Evolutionary conservation across 1,140 invertebrate species (phyloP), one percentile per base, ranked within the genome.

Genomic region (Cyphomyrmex costatus): DNA sequence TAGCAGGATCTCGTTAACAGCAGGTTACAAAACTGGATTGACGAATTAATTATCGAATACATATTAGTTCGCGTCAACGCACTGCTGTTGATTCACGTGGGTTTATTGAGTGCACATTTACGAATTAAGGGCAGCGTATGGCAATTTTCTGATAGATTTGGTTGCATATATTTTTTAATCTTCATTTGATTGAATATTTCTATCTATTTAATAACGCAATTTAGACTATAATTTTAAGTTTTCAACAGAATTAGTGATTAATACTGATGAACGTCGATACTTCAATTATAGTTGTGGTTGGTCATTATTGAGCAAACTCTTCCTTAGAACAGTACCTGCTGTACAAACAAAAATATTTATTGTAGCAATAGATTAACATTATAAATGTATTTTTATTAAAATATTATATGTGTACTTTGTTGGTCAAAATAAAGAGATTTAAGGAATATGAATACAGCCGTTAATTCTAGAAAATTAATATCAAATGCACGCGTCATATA

Each of bases 41-140:
- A 74, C 27, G 42, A 33, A 65, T 89, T 86, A 86, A 83, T 88
- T 88, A 88, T 77, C 24, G 70, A 86, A 85, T 74, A 82, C 74
- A 70, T 65, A 88, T 76, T 76, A 80, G 63, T 36, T n/a, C 14
- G 14, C 14, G 56, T 42, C 82, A 42, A 74, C 49, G 24, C 27
- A 49, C 24, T 30, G 27, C 33, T 51, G 80, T 89, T 86, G 58
- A 89, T 89, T 86, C 21, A 65, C 63, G 14, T 19, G 21, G 56
- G 65, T 88, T 85, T 82, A 56, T 77, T 27, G 76, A 71, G 24
- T 85, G n/a, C 51, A 87, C 21, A 12, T 78, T 74, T 68, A 19
- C 19, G 42, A 27, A 84, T 89, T 83, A 85, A 49, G 2, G 6
- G 5, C 3, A 36, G 14, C 0, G 5, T 58, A n/a, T 19, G 3